Percentiles rank a stretch among this genome's conserved stretches.
Conservation (phyloP, 2,113 vertebrate genomes). For the Dryoscopus gambensis region DNA sequence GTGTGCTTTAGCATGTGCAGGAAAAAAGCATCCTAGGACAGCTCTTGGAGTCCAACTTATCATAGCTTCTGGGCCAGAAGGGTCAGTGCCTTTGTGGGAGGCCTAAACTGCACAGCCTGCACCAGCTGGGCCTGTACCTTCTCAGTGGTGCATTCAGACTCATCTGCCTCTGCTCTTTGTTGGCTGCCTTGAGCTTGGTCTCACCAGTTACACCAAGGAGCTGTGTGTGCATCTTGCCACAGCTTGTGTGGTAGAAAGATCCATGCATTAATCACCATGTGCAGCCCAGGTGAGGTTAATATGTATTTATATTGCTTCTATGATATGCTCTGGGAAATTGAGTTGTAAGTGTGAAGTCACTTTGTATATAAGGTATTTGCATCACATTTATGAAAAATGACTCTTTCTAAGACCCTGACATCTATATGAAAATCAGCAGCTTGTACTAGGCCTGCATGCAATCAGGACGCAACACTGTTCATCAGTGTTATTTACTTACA, state of each 20-base stretch:
- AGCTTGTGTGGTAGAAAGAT: neutral
- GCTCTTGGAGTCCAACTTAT: neutral
- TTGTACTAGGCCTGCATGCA: neutral
- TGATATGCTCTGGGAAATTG: neutral
- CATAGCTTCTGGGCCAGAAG: neutral
- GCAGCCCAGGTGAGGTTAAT: neutral
- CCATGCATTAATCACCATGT: too few species aligned
- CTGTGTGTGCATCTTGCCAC: neutral
- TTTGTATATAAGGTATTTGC: neutral
- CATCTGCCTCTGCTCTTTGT: neutral
- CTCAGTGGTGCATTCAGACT: neutral
- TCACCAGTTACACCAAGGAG: neutral
- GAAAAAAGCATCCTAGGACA: neutral
- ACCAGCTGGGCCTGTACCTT: neutral
- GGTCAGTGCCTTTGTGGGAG: neutral
- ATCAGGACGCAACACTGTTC: neutral
- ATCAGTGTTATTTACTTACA: neutral
- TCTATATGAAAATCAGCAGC: neutral
- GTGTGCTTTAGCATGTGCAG: neutral
- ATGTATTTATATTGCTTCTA: neutral
- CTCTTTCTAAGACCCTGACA: neutral
- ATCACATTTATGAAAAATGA: neutral
- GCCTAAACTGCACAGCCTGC: neutral
- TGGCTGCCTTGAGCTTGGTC: neutral
- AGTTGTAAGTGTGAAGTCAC: neutral